A percentile compares a stretch with the other conserved stretches of the same genome.
These are phyloP conservation scores for Psilopogon haemacephalus DNA, from an alignment of 2,113 vertebrate species.

Conservation along the genomic window DNA sequence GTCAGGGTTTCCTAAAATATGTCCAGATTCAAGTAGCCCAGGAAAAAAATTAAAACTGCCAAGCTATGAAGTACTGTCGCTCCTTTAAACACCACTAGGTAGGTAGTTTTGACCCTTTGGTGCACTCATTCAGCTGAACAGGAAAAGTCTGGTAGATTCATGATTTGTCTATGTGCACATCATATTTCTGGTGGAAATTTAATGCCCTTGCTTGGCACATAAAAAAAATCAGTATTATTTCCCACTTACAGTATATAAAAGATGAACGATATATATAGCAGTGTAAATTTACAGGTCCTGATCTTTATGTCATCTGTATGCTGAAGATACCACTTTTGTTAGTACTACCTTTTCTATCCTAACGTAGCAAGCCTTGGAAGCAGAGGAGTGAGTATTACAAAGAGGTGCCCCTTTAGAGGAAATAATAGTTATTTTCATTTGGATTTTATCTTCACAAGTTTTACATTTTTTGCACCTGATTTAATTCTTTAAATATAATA, in stretches of 20 bases:
- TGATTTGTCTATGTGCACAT: neutral
- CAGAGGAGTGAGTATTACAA: neutral
- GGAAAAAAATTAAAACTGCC: neutral
- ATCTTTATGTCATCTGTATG: neutral
- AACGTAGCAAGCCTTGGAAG: neutral
- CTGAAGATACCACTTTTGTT: neutral
- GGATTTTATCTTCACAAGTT: neutral
- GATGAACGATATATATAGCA: neutral
- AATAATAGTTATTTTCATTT: neutral
- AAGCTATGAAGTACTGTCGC: neutral
- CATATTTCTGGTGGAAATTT: constrained; percentile 7
- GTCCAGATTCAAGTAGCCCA: neutral
- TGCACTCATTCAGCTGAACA: neutral
- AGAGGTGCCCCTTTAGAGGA: neutral
- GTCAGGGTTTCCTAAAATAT: neutral
- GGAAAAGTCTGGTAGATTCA: constrained; percentile 11
- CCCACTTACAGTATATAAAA: neutral
- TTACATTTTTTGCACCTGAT: neutral
- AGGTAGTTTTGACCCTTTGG: neutral
- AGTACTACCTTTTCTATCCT: neutral
- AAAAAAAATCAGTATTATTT: constrained; percentile 32
- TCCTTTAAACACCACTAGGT: neutral
- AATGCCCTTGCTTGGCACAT: neutral
- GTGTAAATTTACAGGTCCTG: neutral
- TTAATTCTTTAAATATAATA: neutral